Percentiles rank a stretch among this genome's conserved stretches.
phyloP scores from a whole-genome alignment of 2,113 vertebrate species.

The Pangasianodon gigas region DNA sequence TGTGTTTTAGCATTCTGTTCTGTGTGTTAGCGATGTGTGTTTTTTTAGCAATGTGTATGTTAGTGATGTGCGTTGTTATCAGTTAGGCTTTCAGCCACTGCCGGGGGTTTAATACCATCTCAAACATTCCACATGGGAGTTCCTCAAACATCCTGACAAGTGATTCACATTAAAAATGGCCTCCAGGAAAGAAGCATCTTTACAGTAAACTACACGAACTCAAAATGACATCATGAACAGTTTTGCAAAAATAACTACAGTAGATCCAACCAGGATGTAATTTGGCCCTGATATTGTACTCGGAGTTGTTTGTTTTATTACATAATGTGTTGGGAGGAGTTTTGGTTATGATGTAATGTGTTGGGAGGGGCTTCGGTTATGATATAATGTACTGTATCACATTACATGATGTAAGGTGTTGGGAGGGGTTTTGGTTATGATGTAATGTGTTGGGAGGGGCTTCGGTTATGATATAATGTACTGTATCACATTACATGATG shows the following conservation, averaged over 20 bases:
- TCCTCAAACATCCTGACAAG: neutral
- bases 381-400: no score
- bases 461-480: neutral
- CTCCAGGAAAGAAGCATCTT: no score
- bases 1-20: neutral
- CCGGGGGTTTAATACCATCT: neutral
- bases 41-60: neutral
- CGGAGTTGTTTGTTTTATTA: no score
- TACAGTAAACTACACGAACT: neutral
- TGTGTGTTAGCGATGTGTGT: neutral
- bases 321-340: no score
- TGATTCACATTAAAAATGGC: neutral
- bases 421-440: no score
- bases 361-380: neutral
- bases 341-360: neutral
- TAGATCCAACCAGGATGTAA: no score
- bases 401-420: no score
- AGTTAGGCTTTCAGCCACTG: constrained; percentile 1
- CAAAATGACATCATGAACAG: neutral
- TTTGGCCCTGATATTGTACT: no score
- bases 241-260: no score
- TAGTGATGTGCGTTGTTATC: neutral
- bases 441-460: neutral
- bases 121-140: neutral
- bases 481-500: no score